These are phyloP conservation scores for Dicentrarchus labrax DNA, from an alignment of 2,113 vertebrate genomes.

Conservation along the genomic window DNA sequence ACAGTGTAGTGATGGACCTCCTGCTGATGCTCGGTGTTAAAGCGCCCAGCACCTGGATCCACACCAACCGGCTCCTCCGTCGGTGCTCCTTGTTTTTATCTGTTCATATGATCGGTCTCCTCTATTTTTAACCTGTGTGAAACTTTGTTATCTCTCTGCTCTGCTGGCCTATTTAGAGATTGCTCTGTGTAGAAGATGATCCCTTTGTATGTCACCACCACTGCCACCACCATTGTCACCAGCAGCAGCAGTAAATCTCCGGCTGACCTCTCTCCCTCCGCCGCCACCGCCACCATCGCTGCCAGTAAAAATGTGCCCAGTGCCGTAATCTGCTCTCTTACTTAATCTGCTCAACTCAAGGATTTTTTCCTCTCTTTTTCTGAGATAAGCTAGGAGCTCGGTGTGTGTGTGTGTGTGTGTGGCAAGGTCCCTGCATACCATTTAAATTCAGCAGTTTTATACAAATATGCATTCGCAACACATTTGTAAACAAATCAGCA, in stretches of 20 bases:
- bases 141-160: constrained; percentile 12
- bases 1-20: not conserved
- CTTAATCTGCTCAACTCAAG: constrained; percentile 62
- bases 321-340: constrained; percentile 56
- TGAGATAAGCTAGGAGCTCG: constrained; percentile 24
- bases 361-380: constrained; percentile 25
- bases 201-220: constrained; percentile 7
- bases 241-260: not conserved
- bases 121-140: constrained; percentile 23
- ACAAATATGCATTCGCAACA: not conserved
- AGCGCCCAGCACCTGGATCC: constrained; percentile 6
- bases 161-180: not conserved
- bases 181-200: not conserved
- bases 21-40: constrained; percentile 27
- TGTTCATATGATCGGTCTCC: not conserved
- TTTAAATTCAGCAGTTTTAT: not conserved
- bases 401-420: not conserved
- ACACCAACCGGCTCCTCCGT: not conserved
- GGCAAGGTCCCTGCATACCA: not conserved
- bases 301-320: constrained; percentile 15
- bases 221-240: not conserved
- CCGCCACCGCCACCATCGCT: not conserved
- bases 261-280: not conserved
- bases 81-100: not conserved
- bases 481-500: not conserved